Percentiles rank a stretch among this genome's conserved stretches.
Conservation (phyloP, 1,140 invertebrate species). For the Hesperophylax magnus region DNA sequence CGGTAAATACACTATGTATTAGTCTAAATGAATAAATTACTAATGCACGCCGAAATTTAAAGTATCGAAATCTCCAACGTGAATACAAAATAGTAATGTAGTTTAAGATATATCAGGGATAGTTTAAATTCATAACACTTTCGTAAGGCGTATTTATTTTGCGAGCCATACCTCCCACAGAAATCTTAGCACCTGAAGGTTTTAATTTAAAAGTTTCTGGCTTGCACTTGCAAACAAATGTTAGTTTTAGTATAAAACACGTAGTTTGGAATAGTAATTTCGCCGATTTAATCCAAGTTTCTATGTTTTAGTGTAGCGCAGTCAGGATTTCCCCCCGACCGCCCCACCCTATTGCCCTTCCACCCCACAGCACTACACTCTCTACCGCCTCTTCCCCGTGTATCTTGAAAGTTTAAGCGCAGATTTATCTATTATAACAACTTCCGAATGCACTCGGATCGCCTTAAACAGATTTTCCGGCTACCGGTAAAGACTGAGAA, state of each 20-base stretch:
- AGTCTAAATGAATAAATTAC: too few relatives aligned
- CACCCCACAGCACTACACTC: neutral
- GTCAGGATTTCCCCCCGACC: neutral
- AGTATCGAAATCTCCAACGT: too few relatives aligned
- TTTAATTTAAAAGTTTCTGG: neutral
- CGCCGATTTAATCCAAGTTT: slow-evolving; percentile 27
- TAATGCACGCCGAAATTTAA: too few relatives aligned
- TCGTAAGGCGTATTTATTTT: too few relatives aligned
- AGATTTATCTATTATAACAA: slow-evolving; percentile 32
- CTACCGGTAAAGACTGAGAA: slow-evolving; percentile 13
- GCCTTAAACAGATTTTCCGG: slow-evolving; percentile 6
- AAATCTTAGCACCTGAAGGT: too few relatives aligned
- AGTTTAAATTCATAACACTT: too few relatives aligned
- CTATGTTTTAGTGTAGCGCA: neutral
- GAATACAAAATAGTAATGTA: too few relatives aligned
- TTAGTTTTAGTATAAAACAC: slow-evolving; percentile 6
- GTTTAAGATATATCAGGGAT: too few relatives aligned
- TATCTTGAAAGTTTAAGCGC: slow-evolving; percentile 26
- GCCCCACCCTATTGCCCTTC: too few relatives aligned
- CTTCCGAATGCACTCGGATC: slow-evolving; percentile 31
- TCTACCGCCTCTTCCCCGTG: slow-evolving; percentile 6
- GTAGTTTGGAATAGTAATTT: slow-evolving; percentile 18
- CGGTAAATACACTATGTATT: too few relatives aligned
- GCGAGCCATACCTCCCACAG: too few relatives aligned
- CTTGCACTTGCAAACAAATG: slow-evolving; percentile 11